phyloP scores from a whole-genome alignment of 2,797 vertebrate species.

The Stomatorhinus walkeri region DNA sequence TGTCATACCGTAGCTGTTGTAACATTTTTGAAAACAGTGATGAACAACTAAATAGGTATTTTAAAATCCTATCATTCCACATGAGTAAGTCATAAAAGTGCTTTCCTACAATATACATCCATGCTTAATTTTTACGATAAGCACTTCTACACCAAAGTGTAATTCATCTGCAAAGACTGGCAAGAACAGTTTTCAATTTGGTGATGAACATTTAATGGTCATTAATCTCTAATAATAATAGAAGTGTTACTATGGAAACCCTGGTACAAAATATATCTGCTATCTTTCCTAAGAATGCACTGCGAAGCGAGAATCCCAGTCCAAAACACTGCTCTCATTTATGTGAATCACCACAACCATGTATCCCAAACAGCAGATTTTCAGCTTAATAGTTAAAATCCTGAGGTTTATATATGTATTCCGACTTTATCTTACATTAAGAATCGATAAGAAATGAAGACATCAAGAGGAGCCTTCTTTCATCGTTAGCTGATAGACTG shows the following conservation, averaged over 20 bases:
- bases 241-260: slow-evolving; percentile 12
- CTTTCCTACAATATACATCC: neutral
- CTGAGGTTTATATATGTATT: neutral
- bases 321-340: neutral
- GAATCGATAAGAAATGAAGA: neutral
- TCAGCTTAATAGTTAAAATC: neutral
- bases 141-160: neutral
- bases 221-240: neutral
- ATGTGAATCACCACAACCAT: neutral
- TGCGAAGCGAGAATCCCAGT: neutral
- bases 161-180: neutral
- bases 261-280: neutral
- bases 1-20: neutral
- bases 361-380: neutral
- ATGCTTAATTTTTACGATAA: neutral
- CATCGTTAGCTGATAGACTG: neutral
- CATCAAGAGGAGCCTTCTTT: neutral
- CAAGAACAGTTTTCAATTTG: neutral
- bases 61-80: neutral
- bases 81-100: neutral
- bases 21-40: neutral
- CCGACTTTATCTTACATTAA: neutral
- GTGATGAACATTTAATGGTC: neutral
- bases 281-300: neutral
- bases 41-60: neutral